Evolutionary conservation across 2,113 vertebrate species (phyloP), one percentile per base, ranked within the genome.

Genomic region (Suricata suricatta): DNA sequence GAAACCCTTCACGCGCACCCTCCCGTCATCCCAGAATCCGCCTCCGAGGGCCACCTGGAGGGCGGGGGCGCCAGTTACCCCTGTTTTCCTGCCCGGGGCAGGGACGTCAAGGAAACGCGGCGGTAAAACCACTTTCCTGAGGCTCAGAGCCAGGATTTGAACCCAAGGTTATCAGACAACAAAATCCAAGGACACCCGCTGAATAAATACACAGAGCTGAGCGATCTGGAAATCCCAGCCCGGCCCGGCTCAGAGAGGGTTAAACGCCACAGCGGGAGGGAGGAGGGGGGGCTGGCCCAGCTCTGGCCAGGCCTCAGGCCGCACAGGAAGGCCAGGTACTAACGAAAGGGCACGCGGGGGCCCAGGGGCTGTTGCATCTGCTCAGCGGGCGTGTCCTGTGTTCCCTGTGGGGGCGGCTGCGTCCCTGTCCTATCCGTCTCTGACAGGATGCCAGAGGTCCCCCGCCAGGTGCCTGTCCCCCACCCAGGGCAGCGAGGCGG

Each of bases 11-110:
- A 16, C 1, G 13, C 11, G 23, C 29, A 0, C 41, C 2, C 21
- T 31, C 17, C 76, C 4, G 5, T 3, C 2, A 0, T 2, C 13
- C 5, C 9, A 0, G 54, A 3, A 0, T 25, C n/a, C 14, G 1
- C 29, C 47, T 15, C 69, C 68, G 12, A 27, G 15, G 1, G 5
- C 2, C 13, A 14, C n/a, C 41, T 3, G 31, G 0, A 15, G 54
- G 52, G 64, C 10, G 17, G 19, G 44, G 4, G 21, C 50, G 13
- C 1, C 2, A 4, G 0, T 25, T 0, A 21, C 31, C 25, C 33
- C 11, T 9, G 1, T 35, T 47, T 60, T 38, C 60, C 82, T 5
- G 11, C 27, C 10, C 0, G 25, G 44, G 21, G 68, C 74, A 41
- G 80, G 11, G 33, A 69, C 11, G 11, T 14, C 35, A 64, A 54